Evolutionary conservation across 2,113 vertebrate species (phyloP).

Genomic region (Oriolus oriolus): DNA sequence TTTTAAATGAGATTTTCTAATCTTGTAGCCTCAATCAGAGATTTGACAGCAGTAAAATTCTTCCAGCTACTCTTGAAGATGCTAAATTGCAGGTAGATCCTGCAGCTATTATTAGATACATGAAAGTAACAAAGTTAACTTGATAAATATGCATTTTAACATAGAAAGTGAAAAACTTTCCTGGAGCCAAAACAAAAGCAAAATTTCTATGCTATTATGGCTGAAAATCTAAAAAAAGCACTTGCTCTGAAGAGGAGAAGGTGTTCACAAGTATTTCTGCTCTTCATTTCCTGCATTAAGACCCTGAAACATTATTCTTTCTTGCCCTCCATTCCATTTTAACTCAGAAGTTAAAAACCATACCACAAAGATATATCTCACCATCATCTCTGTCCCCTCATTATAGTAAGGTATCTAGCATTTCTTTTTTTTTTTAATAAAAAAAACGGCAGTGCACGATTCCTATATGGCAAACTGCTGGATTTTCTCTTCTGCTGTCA

Average conservation of each 20-base stretch:
- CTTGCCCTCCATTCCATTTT: neutral
- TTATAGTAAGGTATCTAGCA: neutral
- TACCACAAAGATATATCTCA: neutral
- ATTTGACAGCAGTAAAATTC: neutral
- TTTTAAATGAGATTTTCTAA: neutral
- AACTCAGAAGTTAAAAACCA: neutral
- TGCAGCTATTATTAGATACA: neutral
- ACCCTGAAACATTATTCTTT: neutral
- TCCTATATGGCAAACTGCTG: neutral
- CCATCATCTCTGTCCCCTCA: neutral
- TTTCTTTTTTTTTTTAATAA: neutral
- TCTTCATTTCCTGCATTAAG: neutral
- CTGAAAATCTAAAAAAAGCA: neutral
- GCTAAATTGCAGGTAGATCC: neutral
- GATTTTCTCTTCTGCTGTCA: neutral
- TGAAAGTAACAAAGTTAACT: neutral
- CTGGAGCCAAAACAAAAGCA: neutral
- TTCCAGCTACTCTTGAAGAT: neutral
- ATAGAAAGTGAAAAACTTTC: neutral
- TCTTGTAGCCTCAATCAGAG: neutral
- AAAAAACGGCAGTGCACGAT: neutral
- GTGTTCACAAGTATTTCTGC: neutral
- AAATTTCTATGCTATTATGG: neutral
- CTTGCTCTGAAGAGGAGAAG: neutral
- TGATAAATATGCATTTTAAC: neutral